Conservation (phyloP, 2,113 vertebrate genomes). For the Cynoglossus semilaevis region DNA sequence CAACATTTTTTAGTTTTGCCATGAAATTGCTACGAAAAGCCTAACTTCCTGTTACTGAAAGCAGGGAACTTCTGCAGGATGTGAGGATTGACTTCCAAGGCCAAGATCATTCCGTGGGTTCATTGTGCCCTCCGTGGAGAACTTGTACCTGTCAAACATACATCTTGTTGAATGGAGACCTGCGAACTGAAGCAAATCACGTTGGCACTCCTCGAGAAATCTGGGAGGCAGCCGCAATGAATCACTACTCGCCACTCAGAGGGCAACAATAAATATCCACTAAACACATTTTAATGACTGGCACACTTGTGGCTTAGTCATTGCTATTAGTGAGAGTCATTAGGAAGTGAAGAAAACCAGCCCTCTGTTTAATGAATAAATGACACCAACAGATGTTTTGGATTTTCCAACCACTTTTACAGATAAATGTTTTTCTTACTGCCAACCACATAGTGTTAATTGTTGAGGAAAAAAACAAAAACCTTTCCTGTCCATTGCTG, state of each 20-base stretch:
- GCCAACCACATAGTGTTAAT: slow-evolving; percentile 21
- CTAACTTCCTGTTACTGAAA: not conserved
- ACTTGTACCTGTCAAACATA: not conserved
- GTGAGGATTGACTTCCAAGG: not conserved
- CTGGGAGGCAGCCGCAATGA: slow-evolving; percentile 21
- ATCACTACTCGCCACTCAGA: slow-evolving; percentile 33
- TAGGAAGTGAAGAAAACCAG: slow-evolving; percentile 48
- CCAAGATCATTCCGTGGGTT: not conserved
- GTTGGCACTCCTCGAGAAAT: slow-evolving; percentile 25
- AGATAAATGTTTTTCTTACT: slow-evolving; percentile 45
- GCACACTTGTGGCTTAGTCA: slow-evolving; percentile 42
- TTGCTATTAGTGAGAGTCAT: slow-evolving; percentile 53
- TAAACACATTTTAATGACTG: slow-evolving; percentile 66
- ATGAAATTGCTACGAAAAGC: too few relatives aligned
- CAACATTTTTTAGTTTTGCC: not conserved
- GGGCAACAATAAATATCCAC: slow-evolving; percentile 53
- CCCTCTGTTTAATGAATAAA: slow-evolving; percentile 48
- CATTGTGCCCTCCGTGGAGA: not conserved
- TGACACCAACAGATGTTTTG: slow-evolving; percentile 52
- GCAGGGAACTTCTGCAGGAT: slow-evolving; percentile 1
- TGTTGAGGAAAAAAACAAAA: slow-evolving; percentile 36
- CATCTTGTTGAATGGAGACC: slow-evolving; percentile 9
- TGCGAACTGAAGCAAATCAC: slow-evolving; percentile 30
- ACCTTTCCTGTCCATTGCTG: slow-evolving; percentile 19
- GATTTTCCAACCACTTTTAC: slow-evolving; percentile 44